phyloP scores from a whole-genome alignment of 2,888 invertebrate species.

The Octodonta nipae region DNA sequence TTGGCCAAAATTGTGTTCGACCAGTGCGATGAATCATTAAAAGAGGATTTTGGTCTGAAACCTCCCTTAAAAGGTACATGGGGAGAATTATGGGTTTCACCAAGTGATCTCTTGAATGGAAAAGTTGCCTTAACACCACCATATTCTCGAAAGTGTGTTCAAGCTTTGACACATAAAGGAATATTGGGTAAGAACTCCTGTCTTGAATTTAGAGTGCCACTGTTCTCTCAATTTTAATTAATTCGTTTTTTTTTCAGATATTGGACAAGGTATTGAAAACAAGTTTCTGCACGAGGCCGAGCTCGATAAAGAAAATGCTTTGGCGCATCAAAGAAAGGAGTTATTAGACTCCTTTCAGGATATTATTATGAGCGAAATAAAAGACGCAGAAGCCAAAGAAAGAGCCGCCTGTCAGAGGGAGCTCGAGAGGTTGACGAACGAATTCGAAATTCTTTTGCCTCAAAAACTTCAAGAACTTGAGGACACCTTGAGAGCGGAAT shows the following conservation, averaged over 20 bases:
- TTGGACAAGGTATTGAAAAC: conserved; percentile 27
- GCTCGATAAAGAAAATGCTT: conserved; percentile 22
- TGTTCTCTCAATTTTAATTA: background rate
- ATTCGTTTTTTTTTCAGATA: conserved; percentile 18
- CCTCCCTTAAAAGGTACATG: conserved; percentile 30
- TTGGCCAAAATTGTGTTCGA: conserved; percentile 30
- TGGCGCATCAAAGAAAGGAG: conserved; percentile 23
- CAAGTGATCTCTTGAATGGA: conserved; percentile 34
- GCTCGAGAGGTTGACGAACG: conserved; percentile 12
- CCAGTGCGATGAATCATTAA: conserved; percentile 23
- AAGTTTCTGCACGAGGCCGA: conserved; percentile 26
- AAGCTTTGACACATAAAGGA: conserved; percentile 34
- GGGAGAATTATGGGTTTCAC: conserved; percentile 33
- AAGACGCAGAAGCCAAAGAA: conserved; percentile 18
- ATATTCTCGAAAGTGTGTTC: conserved; percentile 29
- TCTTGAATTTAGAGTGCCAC: background rate
- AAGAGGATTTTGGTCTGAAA: conserved; percentile 25
- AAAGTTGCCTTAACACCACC: conserved; percentile 34
- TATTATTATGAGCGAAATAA: conserved; percentile 15
- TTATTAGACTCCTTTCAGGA: conserved; percentile 14
- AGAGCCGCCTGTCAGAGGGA: conserved; percentile 14
- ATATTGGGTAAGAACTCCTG: conserved; percentile 25
- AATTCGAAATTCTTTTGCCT: conserved; percentile 13
- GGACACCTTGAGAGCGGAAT: conserved; percentile 11
- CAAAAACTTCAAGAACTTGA: conserved; percentile 15